A percentile compares a stretch with the other conserved stretches of the same genome.
These are phyloP conservation scores for Morpho helenor DNA, from an alignment of 2,888 invertebrate genomes.

Conservation along the genomic window DNA sequence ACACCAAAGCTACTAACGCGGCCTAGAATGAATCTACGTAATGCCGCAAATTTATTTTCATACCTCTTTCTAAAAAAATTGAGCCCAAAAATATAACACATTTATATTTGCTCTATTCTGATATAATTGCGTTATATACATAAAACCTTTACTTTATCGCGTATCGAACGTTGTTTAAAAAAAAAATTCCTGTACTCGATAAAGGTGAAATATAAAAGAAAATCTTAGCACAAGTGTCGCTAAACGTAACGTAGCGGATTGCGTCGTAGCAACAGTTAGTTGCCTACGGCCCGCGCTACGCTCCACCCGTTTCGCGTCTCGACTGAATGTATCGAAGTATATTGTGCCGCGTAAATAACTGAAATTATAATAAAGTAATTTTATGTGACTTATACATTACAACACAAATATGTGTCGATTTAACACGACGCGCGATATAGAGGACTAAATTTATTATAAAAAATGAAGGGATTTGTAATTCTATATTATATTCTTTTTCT, in stretches of 20 bases:
- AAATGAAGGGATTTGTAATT: conserved; percentile 40
- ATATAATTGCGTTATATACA: not conserved
- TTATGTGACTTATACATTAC: conserved; percentile 3
- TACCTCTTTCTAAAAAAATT: conserved; percentile 17
- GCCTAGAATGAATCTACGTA: conserved; percentile 30
- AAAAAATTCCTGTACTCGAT: no score
- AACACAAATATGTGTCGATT: conserved; percentile 5
- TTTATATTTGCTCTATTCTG: not conserved
- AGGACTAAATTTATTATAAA: conserved; percentile 26
- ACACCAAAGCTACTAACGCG: conserved; percentile 30
- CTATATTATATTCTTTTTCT: conserved; percentile 44
- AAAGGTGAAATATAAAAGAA: no score
- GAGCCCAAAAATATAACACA: not conserved
- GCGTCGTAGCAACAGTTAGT: conserved; percentile 57
- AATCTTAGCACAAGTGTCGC: no score
- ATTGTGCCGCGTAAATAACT: conserved; percentile 26
- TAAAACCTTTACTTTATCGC: no score
- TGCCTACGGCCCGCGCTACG: conserved; percentile 56
- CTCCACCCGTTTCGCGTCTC: conserved; percentile 43
- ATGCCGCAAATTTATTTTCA: conserved; percentile 30
- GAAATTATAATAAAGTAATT: not conserved
- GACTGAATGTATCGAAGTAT: no score
- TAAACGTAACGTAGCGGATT: no score
- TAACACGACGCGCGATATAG: not conserved
- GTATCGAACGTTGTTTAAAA: no score